Base-by-base conservation (phyloP, 2,113 vertebrate species). In the Peromyscus maniculatus region DNA sequence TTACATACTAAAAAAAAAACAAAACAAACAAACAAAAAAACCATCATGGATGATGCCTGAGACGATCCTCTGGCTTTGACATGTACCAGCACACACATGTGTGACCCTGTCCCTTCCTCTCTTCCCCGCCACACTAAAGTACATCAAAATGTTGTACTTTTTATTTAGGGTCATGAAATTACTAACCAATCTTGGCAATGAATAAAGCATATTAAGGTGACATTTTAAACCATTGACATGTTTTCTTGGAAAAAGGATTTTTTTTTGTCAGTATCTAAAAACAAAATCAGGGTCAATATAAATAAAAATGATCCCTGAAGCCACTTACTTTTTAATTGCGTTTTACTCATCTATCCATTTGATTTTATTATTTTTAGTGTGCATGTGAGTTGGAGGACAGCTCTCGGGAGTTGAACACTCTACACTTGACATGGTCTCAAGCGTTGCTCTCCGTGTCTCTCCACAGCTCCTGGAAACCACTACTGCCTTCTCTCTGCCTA, bases 61-160 rank as follows among this genome's bases (percentile, higher is more conserved):
- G 74, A 46, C 7, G 12, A 26, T 46, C 39, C 39, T 75, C 22
- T 26, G 39, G 74, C 74, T 77, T 46, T 46, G 9, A 28, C 7
- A 26, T 24, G 4, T 11, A 78, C 43, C 12, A 7, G 7, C 28
- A 79, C 77, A 79, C 17, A 4, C 46, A 19, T 33, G 77, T 52
- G 49, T 79, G 77, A 49, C 21, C 15, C 3, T 55, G 49, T 12
- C 13, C 43, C 39, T 77, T 5, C 26, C 24, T 77, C 43, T 46
- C 24, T 24, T 77, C 24, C 2, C 74, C 24, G 11, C 22, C 43
- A 46, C 43, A 77, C 36, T 15, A 77, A 74, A 77, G 11, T 46
- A 77, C 74, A 46, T 89, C 43, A 93, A 95, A 96, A 59, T 46
- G 64, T 4, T 62, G 36, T 19, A 71, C 22, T 88, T 84, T 91